Evolutionary conservation across 2,113 vertebrate species (phyloP).

Genomic region (Saimiri boliviensis): DNA sequence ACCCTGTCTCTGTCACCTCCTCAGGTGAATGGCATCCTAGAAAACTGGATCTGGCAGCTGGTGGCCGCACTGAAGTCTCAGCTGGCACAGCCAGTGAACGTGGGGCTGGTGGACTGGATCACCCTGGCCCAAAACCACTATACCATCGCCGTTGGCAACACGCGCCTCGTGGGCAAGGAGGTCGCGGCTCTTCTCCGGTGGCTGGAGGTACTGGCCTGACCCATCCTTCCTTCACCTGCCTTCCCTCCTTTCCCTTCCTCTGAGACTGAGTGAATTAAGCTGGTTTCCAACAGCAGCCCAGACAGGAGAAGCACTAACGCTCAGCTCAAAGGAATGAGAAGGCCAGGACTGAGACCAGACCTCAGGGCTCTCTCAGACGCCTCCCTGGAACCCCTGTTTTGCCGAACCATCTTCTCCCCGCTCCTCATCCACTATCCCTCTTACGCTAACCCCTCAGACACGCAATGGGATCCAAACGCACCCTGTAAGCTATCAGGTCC

Average conservation of each 20-base stretch:
- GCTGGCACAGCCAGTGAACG: constrained; percentile 83
- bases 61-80: constrained; percentile 86
- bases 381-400: neutral
- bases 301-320: neutral
- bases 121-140: constrained; percentile 90
- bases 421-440: neutral
- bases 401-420: neutral
- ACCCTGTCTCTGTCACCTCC: neutral
- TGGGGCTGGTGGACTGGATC: constrained; percentile 93
- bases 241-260: neutral
- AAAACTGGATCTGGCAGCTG: constrained; percentile 92
- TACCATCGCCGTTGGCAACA: constrained; percentile 88
- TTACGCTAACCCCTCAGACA: neutral
- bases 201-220: constrained; percentile 87
- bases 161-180: constrained; percentile 90
- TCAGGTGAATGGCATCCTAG: constrained; percentile 91
- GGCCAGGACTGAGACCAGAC: neutral
- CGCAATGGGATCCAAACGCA: neutral
- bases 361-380: neutral
- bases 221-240: neutral
- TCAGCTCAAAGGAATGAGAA: neutral
- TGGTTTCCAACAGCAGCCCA: neutral
- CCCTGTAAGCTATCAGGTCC: too few relatives aligned
- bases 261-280: neutral
- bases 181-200: constrained; percentile 89